Evolutionary conservation across 2,888 invertebrate species (phyloP), one percentile per base, ranked within the genome.

Genomic region (Amblyteles armatorius): DNA sequence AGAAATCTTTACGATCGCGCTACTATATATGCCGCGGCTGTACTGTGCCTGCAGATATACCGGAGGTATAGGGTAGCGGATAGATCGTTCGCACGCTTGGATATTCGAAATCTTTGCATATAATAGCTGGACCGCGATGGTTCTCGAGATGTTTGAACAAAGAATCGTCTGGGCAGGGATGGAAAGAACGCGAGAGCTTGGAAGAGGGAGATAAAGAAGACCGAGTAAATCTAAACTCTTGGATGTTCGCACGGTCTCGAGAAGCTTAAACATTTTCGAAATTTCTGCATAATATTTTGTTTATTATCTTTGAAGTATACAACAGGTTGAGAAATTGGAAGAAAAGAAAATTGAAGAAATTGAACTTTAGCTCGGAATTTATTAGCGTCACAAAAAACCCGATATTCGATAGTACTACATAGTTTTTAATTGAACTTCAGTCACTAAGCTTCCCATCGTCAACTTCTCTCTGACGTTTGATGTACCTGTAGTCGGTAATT

Each of bases 81-180:
- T 36, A 60, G 22, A 52, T 68, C 76, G 83, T 85, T 85, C 85
- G 77, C 82, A 82, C 82, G 82, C 82, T 82, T 72, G 50, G 72
- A 67, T 85, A 85, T 85, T 85, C 80, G 60, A 77, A 79, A 80
- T 83, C 60, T 85, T 85, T 85, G 80, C 82, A 85, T 85, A 80
- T 85, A 85, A 83, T 80, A 74, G 79, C 73, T 72, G 73, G 29
- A 40, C 68, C 78, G 57, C 9, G 40, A 48, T 22, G 63, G 22
- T 68, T 76, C 76, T 63, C 22, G 36, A 68, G 74, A 79, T 65
- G 69, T 79, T 60, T 40, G 79, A 71, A 72, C 55, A 13, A 79
- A 60, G 71, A 60, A 78, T 65, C 79, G 29, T 55, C 29, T 69
- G 19, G 33, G 60, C 9, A n/a, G 79, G 79, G 65, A 22, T 65